phyloP scores from a whole-genome alignment of 2,888 invertebrate species.

The Dichetophora obliterata region DNA sequence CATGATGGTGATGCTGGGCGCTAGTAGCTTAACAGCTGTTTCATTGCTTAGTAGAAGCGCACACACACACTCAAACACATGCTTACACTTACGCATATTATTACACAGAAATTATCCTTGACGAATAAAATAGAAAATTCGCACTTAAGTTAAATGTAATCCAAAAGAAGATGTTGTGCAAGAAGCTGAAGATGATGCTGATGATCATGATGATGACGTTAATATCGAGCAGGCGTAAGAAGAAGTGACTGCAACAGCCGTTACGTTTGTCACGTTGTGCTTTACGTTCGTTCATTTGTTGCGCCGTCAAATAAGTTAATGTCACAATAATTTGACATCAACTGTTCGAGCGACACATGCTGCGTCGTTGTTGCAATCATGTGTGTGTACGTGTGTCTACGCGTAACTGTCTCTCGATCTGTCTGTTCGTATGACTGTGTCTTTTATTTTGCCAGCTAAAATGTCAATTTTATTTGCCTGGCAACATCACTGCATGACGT shows the following conservation, averaged over 20 bases:
- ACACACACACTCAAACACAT: background rate
- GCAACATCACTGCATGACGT: background rate
- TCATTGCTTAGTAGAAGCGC: background rate
- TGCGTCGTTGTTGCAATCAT: conserved; percentile 13
- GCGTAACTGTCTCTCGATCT: conserved; percentile 4
- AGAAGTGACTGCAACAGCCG: conserved; percentile 33
- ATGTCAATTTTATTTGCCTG: background rate
- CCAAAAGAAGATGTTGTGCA: background rate
- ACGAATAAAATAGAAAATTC: background rate
- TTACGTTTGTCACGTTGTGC: conserved; percentile 25
- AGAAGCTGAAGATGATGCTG: background rate
- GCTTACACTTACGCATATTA: conserved; percentile 17
- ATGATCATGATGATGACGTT: conserved; percentile 14
- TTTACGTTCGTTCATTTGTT: background rate
- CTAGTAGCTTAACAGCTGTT: conserved; percentile 10
- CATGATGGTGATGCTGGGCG: conserved; percentile 24
- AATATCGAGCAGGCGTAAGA: conserved; percentile 2
- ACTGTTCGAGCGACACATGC: conserved; percentile 49
- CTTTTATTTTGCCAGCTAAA: no score
- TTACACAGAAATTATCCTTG: conserved; percentile 8
- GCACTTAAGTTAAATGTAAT: background rate
- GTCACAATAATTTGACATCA: conserved; percentile 66
- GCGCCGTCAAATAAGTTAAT: conserved; percentile 64
- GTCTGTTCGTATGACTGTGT: background rate
- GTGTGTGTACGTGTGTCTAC: background rate